These are phyloP conservation scores for Amiota communis DNA, from an alignment of 2,888 invertebrate genomes.

Conservation along the genomic window DNA sequence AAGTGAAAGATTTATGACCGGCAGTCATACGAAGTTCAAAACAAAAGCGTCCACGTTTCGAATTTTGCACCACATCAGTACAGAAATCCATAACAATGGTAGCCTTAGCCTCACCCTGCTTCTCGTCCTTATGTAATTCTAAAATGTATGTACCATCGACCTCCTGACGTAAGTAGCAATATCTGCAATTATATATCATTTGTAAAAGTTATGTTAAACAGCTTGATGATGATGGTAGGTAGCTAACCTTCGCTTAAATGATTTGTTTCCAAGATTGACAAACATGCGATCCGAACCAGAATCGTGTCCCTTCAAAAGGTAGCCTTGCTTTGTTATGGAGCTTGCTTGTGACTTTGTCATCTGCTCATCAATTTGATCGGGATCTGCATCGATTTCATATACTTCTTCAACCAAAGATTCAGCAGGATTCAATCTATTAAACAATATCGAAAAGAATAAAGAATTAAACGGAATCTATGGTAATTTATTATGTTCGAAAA, in stretches of 20 bases:
- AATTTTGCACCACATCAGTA: conserved; percentile 89
- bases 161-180: conserved; percentile 91
- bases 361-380: conserved; percentile 84
- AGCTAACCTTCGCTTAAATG: conserved; percentile 84
- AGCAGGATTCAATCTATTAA: conserved; percentile 73
- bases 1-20: conserved; percentile 87
- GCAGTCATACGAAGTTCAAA: conserved; percentile 92
- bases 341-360: conserved; percentile 79
- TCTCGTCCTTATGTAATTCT: conserved; percentile 94
- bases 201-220: neutral
- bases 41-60: conserved; percentile 87
- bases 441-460: neutral
- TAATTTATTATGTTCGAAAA: neutral
- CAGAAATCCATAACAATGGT: conserved; percentile 96
- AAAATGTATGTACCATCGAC: conserved; percentile 93
- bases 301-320: conserved; percentile 92
- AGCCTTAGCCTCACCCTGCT: conserved; percentile 91
- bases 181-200: conserved; percentile 76
- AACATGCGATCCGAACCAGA: conserved; percentile 92
- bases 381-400: conserved; percentile 92
- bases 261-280: conserved; percentile 92
- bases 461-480: neutral
- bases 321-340: conserved; percentile 91
- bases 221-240: neutral
- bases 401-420: conserved; percentile 85